Evolutionary conservation across 2,888 invertebrate species (phyloP), one percentile per base, ranked within the genome.

Genomic region (Andrena bucephala): DNA sequence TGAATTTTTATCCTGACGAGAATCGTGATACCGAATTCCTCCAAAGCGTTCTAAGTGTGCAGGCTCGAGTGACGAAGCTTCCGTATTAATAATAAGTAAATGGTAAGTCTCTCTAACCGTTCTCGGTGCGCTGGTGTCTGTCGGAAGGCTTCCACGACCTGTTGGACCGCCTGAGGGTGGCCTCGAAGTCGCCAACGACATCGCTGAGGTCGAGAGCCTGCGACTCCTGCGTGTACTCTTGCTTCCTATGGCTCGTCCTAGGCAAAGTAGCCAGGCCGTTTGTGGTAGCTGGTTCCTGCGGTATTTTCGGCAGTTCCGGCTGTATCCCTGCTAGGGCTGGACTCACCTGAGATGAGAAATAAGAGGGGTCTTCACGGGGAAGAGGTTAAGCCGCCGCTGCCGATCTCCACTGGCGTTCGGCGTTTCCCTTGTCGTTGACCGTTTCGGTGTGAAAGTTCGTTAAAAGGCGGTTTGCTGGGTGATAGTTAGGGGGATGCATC

Each of bases 101-200:
- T 2, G 1, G 3, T 24, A n/a, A 66, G 54, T 3, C 10, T 57
- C 7, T 52, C 85, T 85, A 62, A 85, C 89, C 87, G 42, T 72
- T 77, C 29, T 87, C 85, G 7, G 57, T 36, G 52, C 66, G 60
- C 6, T 76, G 60, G 8, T 77, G 77, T 29, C 68, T 78, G 5
- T 81, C 84, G 6, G 52, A 63, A 5, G 52, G 48, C 8, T 52
- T 86, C 36, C 81, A 74, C 29, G 91, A 85, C 68, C 90, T 91
- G 52, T 90, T 87, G 59, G 93, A 90, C 76, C 95, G 94, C 88
- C 96, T 95, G 81, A 96, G 93, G 27, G 96, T 96, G 87, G 96
- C 95, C 93, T 97, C 97, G 92, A 97, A 97, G 93, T 97, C 97
- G 74, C 95, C 95, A 77, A 97, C 96, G 76, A 96, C 97, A 85